These are phyloP conservation scores for Apoderus coryli DNA, from an alignment of 2,888 invertebrate genomes.

Conservation along the genomic window DNA sequence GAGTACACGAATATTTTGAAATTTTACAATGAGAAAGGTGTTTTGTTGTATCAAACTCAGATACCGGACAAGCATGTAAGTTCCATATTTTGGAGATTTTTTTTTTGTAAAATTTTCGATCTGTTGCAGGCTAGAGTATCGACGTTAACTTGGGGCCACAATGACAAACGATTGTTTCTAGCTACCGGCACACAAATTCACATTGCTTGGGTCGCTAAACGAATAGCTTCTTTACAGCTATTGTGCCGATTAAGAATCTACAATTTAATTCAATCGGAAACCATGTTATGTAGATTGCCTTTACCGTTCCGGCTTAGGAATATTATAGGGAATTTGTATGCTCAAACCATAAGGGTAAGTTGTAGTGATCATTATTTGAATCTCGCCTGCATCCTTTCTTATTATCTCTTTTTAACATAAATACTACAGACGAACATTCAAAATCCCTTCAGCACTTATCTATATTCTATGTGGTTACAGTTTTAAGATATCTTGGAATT, in stretches of 20 bases:
- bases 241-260: conserved; percentile 73
- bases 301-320: conserved; percentile 78
- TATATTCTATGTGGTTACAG: too few relatives aligned
- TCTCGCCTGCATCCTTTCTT: too few relatives aligned
- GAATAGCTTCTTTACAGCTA: conserved; percentile 81
- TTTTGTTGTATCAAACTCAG: conserved; percentile 62
- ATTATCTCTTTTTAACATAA: too few relatives aligned
- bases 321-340: conserved; percentile 73
- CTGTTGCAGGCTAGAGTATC: conserved; percentile 61
- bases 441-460: too few relatives aligned
- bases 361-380: too few relatives aligned
- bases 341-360: conserved; percentile 82
- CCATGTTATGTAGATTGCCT: conserved; percentile 62
- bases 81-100: conserved; percentile 3
- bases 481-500: conserved; percentile 9
- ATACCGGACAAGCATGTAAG: conserved; percentile 49
- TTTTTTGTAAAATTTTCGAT: neutral
- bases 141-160: conserved; percentile 97
- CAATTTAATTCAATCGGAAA: conserved; percentile 57
- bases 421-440: too few relatives aligned
- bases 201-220: conserved; percentile 84
- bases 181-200: conserved; percentile 84
- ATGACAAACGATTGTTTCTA: conserved; percentile 87
- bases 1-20: conserved; percentile 72
- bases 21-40: conserved; percentile 80